A percentile compares a stretch with the other conserved stretches of the same genome.
Conservation (phyloP, 2,888 invertebrate species). For the Siphonodentalium dalli region DNA sequence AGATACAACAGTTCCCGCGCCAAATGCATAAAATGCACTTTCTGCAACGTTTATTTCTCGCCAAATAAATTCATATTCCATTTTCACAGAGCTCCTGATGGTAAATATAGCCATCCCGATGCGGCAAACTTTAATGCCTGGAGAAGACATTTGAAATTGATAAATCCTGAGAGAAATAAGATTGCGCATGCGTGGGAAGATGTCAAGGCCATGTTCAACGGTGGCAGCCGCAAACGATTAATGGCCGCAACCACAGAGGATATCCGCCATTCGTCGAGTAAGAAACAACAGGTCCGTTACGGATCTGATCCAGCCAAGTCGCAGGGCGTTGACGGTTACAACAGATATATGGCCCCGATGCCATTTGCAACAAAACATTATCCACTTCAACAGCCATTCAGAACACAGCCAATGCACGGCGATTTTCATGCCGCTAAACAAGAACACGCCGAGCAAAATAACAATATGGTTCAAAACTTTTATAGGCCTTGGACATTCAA, state of each 20-base stretch:
- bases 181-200: slow-evolving; percentile 86
- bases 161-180: slow-evolving; percentile 69
- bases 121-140: slow-evolving; percentile 99
- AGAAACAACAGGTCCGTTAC: no score
- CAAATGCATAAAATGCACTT: slow-evolving; percentile 94
- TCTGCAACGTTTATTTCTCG: slow-evolving; percentile 94
- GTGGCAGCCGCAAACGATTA: slow-evolving; percentile 84
- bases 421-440: no score
- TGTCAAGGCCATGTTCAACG: slow-evolving; percentile 99
- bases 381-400: no score
- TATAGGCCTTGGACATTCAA: no score
- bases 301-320: no score
- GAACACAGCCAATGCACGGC: no score
- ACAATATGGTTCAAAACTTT: no score
- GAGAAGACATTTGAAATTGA: slow-evolving; percentile 90
- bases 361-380: no score
- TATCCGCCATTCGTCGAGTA: no score
- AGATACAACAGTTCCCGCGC: slow-evolving; percentile 77
- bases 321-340: no score
- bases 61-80: slow-evolving; percentile 99
- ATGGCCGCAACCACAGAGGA: slow-evolving; percentile 28
- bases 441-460: no score
- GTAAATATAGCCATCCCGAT: slow-evolving; percentile 87
- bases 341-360: no score
- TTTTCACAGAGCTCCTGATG: slow-evolving; percentile 75